Base-by-base conservation (phyloP, 1,140 invertebrate species). In the Drosophila nannoptera region DNA sequence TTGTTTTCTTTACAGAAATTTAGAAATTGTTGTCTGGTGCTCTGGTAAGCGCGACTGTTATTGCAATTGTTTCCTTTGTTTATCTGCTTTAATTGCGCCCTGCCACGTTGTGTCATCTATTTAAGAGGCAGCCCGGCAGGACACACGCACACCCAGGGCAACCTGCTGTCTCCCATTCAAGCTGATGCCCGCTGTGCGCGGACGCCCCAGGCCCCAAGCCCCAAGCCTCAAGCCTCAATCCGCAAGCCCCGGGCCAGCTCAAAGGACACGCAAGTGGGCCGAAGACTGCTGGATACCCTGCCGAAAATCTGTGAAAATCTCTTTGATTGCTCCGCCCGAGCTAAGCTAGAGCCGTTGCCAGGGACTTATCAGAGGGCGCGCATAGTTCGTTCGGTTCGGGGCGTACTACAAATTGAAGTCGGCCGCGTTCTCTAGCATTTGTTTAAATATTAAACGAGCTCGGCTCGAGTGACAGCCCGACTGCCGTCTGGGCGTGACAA, bases 41-140 rank as follows among this genome's bases (percentile, higher is more conserved):
- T 60, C 43, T 33, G 60, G 48, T 54, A 54, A 42, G 31, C 14
- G 32, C 16, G 54, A 45, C 43, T 70, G 69, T 73, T 84, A 66
- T 84, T 77, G 73, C 69, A 77, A 74, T 80, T 84, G 76, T 84
- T 77, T 50, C 14, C 46, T 80, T 81, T 86, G 77, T 86, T 84
- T 84, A 81, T 84, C 77, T 86, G 77, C 77, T 86, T 86, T 86
- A 84, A 84, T 84, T 84, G 77, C 74, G 48, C 62, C 50, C 40
- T 12, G 22, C 54, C 40, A 32, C 40, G 48, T 38, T 61, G 9
- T 45, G 7, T 36, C 16, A 35, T 42, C 32, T 35, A 48, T 58
- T 14, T 31, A 40, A 8, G 40, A 55, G 53, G 36, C 43, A 59
- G 14, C 14, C 43, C 58, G 55, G 42, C 61, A 67, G 38, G 60